Percentiles rank a stretch among this genome's conserved stretches.
Evolutionary conservation across 2,797 vertebrate genomes (phyloP).

Genomic region (Mormyrops attenuatus): DNA sequence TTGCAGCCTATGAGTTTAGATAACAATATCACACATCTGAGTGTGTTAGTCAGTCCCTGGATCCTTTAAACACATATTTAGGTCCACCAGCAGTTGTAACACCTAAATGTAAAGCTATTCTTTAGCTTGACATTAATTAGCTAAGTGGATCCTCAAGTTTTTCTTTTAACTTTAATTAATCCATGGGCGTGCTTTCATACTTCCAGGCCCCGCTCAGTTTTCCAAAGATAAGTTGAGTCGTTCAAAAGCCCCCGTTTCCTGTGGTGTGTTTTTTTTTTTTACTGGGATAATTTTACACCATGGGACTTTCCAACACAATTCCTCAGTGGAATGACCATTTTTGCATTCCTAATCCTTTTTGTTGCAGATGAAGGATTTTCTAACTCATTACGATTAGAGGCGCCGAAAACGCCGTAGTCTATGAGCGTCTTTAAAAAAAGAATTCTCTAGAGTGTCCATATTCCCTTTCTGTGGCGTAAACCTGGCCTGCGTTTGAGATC

Average conservation of each 20-base stretch:
- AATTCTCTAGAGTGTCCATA: conserved; percentile 54
- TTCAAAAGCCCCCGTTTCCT: conserved; percentile 68
- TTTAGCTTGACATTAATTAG: conserved; percentile 17
- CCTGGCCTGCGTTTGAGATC: neutral
- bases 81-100: neutral
- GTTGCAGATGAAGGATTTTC: conserved; percentile 76
- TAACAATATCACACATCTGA: neutral
- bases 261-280: conserved; percentile 55
- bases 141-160: neutral
- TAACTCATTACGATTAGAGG: conserved; percentile 79
- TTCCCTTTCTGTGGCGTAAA: neutral
- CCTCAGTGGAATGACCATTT: conserved; percentile 66
- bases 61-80: conserved; percentile 8
- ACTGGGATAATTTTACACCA: conserved; percentile 65
- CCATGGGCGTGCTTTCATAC: neutral
- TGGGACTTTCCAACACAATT: conserved; percentile 77
- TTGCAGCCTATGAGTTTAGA: neutral
- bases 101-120: conserved; percentile 1
- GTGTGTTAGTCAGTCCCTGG: neutral
- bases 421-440: conserved; percentile 52
- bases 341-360: conserved; percentile 72
- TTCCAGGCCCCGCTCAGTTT: conserved; percentile 63
- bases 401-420: conserved; percentile 69
- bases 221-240: conserved; percentile 73
- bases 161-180: conserved; percentile 3